phyloP scores from a whole-genome alignment of 2,797 vertebrate genomes.

The Acestrorhynchus altus region DNA sequence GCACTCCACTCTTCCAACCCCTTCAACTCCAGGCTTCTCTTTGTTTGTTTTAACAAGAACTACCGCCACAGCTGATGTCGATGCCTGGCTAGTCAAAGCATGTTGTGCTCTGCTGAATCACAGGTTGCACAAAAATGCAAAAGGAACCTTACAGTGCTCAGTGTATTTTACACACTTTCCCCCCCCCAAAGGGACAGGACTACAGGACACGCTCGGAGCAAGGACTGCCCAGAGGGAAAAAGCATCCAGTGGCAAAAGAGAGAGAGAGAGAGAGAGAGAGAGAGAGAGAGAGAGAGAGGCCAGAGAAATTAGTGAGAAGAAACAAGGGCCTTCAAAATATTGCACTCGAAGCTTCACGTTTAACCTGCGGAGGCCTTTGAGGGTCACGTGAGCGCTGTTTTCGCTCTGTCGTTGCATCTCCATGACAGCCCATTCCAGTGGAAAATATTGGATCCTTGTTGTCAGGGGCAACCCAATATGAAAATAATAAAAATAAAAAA shows the following conservation, averaged over 20 bases:
- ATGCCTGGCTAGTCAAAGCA: conserved; percentile 76
- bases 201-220: conserved; percentile 53
- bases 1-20: conserved; percentile 49
- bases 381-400: conserved; percentile 72
- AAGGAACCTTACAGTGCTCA: conserved; percentile 66
- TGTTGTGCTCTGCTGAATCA: conserved; percentile 72
- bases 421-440: conserved; percentile 78
- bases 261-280: conserved; percentile 54
- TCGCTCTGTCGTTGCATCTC: conserved; percentile 72
- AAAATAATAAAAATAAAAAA: conserved; percentile 62
- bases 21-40: conserved; percentile 50
- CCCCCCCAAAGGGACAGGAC: conserved; percentile 53
- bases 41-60: conserved; percentile 55
- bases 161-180: conserved; percentile 67
- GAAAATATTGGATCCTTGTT: conserved; percentile 76
- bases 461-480: conserved; percentile 74
- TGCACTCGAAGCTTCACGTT: conserved; percentile 82
- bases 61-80: conserved; percentile 55
- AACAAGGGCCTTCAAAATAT: conserved; percentile 75
- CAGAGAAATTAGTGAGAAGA: not conserved
- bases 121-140: conserved; percentile 70
- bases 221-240: conserved; percentile 32
- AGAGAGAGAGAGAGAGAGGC: conserved; percentile 41
- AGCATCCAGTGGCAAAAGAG: conserved; percentile 44
- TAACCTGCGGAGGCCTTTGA: conserved; percentile 64